These are phyloP conservation scores for Gobionotothen gibberifrons DNA, from an alignment of 2,797 vertebrate genomes.

Conservation along the genomic window DNA sequence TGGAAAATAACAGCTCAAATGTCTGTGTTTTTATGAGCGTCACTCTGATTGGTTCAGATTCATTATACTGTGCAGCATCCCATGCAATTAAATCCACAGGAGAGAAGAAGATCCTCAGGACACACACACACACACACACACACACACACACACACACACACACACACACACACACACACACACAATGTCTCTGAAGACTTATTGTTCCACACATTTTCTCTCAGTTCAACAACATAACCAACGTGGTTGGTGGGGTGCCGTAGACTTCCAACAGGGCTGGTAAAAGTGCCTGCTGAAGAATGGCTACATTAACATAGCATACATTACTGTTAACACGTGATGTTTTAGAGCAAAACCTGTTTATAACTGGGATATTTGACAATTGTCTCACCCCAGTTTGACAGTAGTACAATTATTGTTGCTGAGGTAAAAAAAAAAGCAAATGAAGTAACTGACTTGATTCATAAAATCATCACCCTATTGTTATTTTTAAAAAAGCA, in stretches of 20 bases:
- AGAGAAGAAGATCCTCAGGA: conserved; percentile 1
- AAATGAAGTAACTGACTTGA: no score
- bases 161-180: no score
- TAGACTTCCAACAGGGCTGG: not conserved
- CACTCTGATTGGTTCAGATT: conserved; percentile 9
- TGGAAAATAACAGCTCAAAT: not conserved
- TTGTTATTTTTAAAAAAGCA: not conserved
- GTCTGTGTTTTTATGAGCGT: not conserved
- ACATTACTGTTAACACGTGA: not conserved
- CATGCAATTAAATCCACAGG: not conserved
- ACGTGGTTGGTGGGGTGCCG: not conserved
- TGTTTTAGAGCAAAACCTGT: not conserved
- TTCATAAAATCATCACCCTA: not conserved
- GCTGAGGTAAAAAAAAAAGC: no score
- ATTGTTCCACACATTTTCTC: not conserved
- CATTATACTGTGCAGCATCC: conserved; percentile 3
- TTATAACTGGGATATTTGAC: not conserved
- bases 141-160: no score
- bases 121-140: not conserved
- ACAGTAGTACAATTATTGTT: not conserved
- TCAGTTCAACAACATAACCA: conserved; percentile 11
- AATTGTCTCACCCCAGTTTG: not conserved
- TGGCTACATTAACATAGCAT: not conserved
- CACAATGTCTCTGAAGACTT: not conserved
- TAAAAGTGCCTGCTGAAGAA: not conserved